Percentiles rank a stretch among this genome's conserved stretches.
Conservation (phyloP, 2,888 invertebrate species). For the Phytoseiulus persimilis region DNA sequence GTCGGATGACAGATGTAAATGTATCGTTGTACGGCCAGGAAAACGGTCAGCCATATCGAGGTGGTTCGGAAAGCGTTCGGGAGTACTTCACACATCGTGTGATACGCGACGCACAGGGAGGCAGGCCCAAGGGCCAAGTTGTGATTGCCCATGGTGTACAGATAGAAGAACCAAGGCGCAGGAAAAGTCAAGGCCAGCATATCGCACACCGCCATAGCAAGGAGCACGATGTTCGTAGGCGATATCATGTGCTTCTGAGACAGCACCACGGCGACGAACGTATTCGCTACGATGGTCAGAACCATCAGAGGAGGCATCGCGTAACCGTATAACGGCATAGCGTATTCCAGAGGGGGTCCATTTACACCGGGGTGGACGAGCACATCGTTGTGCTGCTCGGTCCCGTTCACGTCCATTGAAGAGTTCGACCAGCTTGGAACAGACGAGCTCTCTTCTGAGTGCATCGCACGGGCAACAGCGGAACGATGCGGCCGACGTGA, state of each 20-base stretch:
- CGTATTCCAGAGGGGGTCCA: constrained; percentile 56
- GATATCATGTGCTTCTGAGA: constrained; percentile 82
- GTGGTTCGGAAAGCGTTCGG: constrained; percentile 86
- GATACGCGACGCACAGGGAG: constrained; percentile 69
- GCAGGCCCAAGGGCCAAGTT: constrained; percentile 68
- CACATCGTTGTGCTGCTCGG: background rate
- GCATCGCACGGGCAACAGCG: background rate
- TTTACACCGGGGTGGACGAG: constrained; percentile 8
- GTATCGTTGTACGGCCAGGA: constrained; percentile 81
- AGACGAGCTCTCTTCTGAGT: constrained; percentile 24
- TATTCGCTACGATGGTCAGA: constrained; percentile 80
- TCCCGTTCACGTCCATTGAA: background rate
- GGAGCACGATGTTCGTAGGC: constrained; percentile 80
- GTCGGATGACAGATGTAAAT: constrained; percentile 90
- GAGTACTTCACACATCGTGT: constrained; percentile 54
- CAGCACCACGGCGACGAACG: constrained; percentile 78
- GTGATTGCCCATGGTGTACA: constrained; percentile 81
- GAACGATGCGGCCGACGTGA: background rate
- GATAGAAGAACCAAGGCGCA: constrained; percentile 80
- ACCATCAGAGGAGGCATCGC: constrained; percentile 74
- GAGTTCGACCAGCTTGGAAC: background rate
- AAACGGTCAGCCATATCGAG: constrained; percentile 83
- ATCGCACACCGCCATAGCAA: constrained; percentile 92
- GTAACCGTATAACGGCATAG: constrained; percentile 66
- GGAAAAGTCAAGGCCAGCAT: constrained; percentile 84